phyloP scores from a whole-genome alignment of 2,113 vertebrate genomes.

The Festucalex cinctus region DNA sequence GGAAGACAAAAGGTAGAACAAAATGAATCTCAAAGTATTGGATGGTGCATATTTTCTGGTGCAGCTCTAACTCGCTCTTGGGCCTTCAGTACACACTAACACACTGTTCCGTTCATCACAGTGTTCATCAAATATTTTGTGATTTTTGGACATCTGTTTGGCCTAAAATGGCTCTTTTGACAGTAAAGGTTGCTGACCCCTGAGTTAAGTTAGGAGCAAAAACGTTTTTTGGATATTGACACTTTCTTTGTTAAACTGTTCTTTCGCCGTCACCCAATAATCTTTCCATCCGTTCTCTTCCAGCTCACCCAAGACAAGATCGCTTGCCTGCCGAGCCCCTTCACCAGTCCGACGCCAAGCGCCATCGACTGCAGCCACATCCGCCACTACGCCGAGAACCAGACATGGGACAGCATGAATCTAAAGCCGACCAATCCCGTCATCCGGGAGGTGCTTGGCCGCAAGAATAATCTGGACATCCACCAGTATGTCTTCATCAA shows the following conservation, averaged over 20 bases:
- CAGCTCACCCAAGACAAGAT: constrained; percentile 91
- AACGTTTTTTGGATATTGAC: too few relatives aligned
- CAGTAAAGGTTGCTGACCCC: too few relatives aligned
- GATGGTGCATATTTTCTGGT: too few relatives aligned
- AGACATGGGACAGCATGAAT: constrained; percentile 34
- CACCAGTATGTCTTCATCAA: constrained; percentile 88
- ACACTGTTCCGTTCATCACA: too few relatives aligned
- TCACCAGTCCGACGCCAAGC: constrained; percentile 54
- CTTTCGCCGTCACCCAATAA: not conserved
- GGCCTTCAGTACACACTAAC: too few relatives aligned
- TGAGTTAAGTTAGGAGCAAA: too few relatives aligned
- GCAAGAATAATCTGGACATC: constrained; percentile 82
- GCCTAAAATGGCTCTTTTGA: too few relatives aligned
- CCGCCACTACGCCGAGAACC: constrained; percentile 39
- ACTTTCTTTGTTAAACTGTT: not conserved
- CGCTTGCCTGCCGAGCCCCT: constrained; percentile 80
- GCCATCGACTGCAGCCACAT: constrained; percentile 74
- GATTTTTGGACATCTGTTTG: too few relatives aligned
- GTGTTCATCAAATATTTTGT: too few relatives aligned
- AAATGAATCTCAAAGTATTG: too few relatives aligned
- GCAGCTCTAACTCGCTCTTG: too few relatives aligned
- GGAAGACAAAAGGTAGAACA: too few relatives aligned
- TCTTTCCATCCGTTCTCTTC: constrained; percentile 6
- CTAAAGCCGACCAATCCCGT: constrained; percentile 36
- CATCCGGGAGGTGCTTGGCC: constrained; percentile 70